Evolutionary conservation across 2,888 invertebrate genomes (phyloP).

Genomic region (Thereva unica): DNA sequence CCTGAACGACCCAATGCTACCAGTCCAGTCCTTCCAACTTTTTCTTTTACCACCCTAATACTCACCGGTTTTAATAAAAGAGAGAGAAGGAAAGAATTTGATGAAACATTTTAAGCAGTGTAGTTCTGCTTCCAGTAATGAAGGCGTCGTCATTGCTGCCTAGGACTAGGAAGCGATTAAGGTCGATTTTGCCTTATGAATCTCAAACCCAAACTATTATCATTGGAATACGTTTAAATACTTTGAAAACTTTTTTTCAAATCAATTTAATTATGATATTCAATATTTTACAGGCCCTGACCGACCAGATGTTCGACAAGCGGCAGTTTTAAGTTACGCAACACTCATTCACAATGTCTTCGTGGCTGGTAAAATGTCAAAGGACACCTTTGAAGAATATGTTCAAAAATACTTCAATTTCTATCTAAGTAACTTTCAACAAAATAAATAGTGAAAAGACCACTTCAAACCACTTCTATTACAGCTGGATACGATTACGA

Average conservation of each 20-base stretch:
- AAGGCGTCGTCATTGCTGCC: no score
- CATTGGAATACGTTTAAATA: neutral
- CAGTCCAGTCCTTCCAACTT: no score
- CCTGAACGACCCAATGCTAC: no score
- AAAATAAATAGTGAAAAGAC: neutral
- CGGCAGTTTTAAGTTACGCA: slow-evolving; percentile 71
- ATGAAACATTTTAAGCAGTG: no score
- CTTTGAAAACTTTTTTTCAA: neutral
- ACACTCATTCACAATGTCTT: slow-evolving; percentile 70
- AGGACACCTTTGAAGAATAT: slow-evolving; percentile 71
- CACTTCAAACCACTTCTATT: neutral
- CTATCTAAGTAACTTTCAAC: slow-evolving; percentile 64
- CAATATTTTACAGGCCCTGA: slow-evolving; percentile 50
- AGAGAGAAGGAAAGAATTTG: no score
- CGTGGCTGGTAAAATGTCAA: slow-evolving; percentile 60
- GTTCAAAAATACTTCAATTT: slow-evolving; percentile 72
- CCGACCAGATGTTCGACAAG: slow-evolving; percentile 64
- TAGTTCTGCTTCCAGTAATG: no score
- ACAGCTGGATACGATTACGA: slow-evolving; percentile 68
- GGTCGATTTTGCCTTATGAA: no score
- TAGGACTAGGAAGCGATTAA: no score
- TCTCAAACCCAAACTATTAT: no score
- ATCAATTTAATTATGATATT: neutral
- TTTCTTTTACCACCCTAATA: no score
- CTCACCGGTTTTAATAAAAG: no score